Percentiles rank a stretch among this genome's conserved stretches.
Evolutionary conservation across 1,140 invertebrate species (phyloP).

Genomic region (Zaprionus vittiger): DNA sequence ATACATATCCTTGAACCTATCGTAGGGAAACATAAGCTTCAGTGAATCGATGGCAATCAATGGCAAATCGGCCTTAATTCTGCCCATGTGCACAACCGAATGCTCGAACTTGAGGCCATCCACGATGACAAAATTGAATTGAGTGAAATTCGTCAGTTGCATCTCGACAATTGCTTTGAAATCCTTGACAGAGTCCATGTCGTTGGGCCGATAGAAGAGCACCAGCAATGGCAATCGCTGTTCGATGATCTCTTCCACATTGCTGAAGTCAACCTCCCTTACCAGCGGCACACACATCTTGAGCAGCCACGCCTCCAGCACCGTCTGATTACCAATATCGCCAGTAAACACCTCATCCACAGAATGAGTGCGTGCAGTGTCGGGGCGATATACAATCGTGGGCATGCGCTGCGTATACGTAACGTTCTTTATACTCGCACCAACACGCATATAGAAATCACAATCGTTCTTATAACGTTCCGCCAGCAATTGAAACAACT

Average conservation of each 20-base stretch:
- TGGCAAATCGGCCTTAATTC: slow-evolving; percentile 37
- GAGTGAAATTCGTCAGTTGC: slow-evolving; percentile 31
- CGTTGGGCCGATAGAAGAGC: slow-evolving; percentile 48
- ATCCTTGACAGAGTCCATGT: slow-evolving; percentile 41
- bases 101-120: slow-evolving; percentile 50
- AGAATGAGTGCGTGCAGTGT: slow-evolving; percentile 40
- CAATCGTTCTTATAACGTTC: slow-evolving; percentile 58
- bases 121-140: slow-evolving; percentile 54
- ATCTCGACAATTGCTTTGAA: slow-evolving; percentile 59
- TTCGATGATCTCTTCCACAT: slow-evolving; percentile 66
- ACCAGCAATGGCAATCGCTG: slow-evolving; percentile 50
- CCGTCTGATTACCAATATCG: neutral
- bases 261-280: slow-evolving; percentile 49
- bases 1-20: slow-evolving; percentile 42
- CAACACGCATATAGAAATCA: slow-evolving; percentile 55
- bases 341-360: slow-evolving; percentile 32
- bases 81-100: slow-evolving; percentile 49
- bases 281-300: slow-evolving; percentile 57
- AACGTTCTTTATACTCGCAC: neutral
- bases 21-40: slow-evolving; percentile 45
- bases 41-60: slow-evolving; percentile 66
- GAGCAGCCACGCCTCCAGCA: slow-evolving; percentile 46
- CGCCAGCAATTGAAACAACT: slow-evolving; percentile 23
- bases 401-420: slow-evolving; percentile 33
- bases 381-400: slow-evolving; percentile 48